phyloP scores from a whole-genome alignment of 2,888 invertebrate species.

The Blastobasis adustella region DNA sequence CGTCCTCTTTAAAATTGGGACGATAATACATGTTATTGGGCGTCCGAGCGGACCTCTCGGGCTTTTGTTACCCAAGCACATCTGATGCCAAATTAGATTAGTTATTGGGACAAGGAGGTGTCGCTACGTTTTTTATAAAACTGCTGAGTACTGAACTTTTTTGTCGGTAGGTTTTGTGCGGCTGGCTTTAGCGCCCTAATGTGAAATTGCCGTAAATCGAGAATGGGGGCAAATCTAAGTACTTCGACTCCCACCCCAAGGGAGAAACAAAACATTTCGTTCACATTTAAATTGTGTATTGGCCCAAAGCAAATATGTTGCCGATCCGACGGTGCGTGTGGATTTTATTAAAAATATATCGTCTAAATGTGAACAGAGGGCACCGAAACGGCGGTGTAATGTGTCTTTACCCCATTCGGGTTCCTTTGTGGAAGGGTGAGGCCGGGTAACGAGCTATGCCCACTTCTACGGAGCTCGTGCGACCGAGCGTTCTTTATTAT shows the following conservation, averaged over 20 bases:
- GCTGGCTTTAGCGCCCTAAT: too few species aligned
- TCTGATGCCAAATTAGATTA: constrained; percentile 17
- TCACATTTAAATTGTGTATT: too few species aligned
- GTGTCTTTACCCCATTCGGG: constrained; percentile 61
- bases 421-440: constrained; percentile 59
- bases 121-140: too few species aligned
- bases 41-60: constrained; percentile 26
- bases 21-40: constrained; percentile 55
- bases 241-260: too few species aligned
- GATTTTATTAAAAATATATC: constrained; percentile 45
- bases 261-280: too few species aligned
- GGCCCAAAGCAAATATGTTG: too few species aligned
- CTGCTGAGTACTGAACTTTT: too few species aligned
- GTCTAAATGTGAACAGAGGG: constrained; percentile 35
- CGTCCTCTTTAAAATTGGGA: constrained; percentile 52
- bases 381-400: constrained; percentile 60
- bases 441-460: constrained; percentile 60
- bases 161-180: too few species aligned
- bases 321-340: constrained; percentile 28
- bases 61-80: constrained; percentile 29
- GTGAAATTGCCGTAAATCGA: too few species aligned
- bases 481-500: constrained; percentile 68
- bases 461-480: constrained; percentile 51
- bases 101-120: not conserved
- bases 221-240: too few species aligned